Evolutionary conservation across 2,113 vertebrate genomes (phyloP).

Genomic region (Rallus limicola): DNA sequence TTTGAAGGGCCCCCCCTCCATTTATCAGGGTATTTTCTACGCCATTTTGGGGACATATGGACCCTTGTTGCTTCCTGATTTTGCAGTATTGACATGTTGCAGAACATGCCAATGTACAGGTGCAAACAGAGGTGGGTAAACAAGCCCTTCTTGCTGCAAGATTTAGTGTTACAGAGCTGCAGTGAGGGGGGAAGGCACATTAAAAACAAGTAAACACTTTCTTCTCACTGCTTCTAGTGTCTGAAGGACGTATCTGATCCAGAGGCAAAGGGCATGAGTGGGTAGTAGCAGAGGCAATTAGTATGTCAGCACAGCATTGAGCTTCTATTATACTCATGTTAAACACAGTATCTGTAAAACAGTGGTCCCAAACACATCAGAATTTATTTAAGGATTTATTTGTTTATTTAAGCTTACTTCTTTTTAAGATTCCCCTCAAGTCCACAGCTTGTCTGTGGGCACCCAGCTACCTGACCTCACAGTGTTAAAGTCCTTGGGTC

Average conservation of each 20-base stretch:
- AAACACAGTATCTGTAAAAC: background rate
- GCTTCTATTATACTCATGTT: background rate
- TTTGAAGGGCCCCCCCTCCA: background rate
- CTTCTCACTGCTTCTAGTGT: background rate
- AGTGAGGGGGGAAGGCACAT: background rate
- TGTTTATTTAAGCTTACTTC: background rate
- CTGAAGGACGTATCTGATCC: background rate
- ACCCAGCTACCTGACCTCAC: background rate
- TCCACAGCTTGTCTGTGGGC: background rate
- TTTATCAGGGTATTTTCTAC: background rate
- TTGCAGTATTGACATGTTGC: background rate
- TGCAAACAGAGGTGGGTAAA: background rate
- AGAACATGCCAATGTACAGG: background rate
- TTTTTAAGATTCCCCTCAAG: background rate
- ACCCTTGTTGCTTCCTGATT: background rate
- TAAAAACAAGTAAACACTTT: background rate
- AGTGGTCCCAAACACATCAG: background rate
- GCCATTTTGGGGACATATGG: rapidly evolving
- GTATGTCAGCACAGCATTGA: background rate
- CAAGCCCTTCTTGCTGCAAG: background rate
- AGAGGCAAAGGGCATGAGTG: background rate
- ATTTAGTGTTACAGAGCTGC: background rate
- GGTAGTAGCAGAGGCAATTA: background rate
- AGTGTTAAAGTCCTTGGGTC: background rate
- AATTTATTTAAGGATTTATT: background rate